A percentile compares a stretch with the other conserved stretches of the same genome.
Evolutionary conservation across 2,113 vertebrate species (phyloP).

Genomic region (Corythaixoides concolor): DNA sequence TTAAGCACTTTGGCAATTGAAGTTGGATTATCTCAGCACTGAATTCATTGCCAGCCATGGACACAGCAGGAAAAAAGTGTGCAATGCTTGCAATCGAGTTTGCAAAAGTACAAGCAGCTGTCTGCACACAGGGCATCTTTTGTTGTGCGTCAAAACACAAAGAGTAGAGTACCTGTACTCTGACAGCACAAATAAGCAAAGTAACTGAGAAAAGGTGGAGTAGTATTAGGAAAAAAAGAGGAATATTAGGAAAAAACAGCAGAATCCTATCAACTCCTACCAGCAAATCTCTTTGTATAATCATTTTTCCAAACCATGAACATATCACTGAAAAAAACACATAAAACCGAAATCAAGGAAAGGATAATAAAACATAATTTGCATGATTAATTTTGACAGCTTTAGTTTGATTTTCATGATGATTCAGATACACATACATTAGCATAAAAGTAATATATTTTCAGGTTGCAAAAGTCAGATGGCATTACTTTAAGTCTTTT

Average conservation of each 20-base stretch:
- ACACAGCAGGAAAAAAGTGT: constrained; percentile 39
- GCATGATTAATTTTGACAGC: neutral
- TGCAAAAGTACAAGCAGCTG: constrained; percentile 18
- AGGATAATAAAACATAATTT: neutral
- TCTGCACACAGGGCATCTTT: neutral
- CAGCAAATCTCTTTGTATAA: neutral
- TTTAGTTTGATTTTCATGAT: neutral
- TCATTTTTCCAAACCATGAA: neutral
- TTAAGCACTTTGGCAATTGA: neutral
- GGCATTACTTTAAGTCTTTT: neutral
- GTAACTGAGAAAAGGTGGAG: neutral
- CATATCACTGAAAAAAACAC: neutral
- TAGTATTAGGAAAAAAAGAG: neutral
- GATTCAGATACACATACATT: neutral
- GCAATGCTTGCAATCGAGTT: neutral
- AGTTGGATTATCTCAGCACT: constrained; percentile 32
- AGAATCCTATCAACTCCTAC: neutral
- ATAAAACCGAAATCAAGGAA: neutral
- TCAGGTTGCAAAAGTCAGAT: neutral
- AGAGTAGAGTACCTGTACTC: neutral
- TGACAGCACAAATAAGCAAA: neutral
- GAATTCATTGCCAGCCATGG: constrained; percentile 5
- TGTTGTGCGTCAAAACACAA: neutral
- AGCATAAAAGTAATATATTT: neutral
- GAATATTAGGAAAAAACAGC: neutral